Percentiles rank a stretch among this genome's conserved stretches.
Conservation (phyloP, 2,888 invertebrate genomes). For the Nymphalis c-album region DNA sequence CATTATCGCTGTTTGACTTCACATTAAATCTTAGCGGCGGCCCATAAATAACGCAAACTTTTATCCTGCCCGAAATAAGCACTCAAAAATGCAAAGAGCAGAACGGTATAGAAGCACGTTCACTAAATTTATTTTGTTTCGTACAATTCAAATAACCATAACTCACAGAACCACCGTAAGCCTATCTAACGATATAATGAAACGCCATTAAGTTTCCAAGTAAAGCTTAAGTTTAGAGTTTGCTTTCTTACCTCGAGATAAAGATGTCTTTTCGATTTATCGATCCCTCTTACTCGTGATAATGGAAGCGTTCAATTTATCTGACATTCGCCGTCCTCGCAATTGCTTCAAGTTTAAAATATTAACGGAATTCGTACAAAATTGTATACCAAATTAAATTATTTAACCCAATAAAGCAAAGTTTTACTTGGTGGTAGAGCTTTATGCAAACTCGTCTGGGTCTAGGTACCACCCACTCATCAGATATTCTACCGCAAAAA, state of each 20-base stretch:
- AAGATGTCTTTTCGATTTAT: constrained; percentile 78
- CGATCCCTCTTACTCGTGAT: constrained; percentile 57
- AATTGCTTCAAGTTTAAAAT: background rate
- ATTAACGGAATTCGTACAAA: no score
- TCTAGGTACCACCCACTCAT: no score
- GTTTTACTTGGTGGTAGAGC: no score
- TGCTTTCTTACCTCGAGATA: constrained; percentile 69
- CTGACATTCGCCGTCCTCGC: constrained; percentile 2
- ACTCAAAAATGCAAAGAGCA: constrained; percentile 82
- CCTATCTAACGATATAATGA: constrained; percentile 81
- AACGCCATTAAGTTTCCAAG: constrained; percentile 74
- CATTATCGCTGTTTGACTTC: constrained; percentile 81
- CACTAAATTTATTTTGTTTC: constrained; percentile 82
- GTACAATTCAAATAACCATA: constrained; percentile 82
- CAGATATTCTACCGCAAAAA: no score
- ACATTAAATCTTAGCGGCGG: constrained; percentile 79
- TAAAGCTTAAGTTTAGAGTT: constrained; percentile 71
- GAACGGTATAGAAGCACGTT: constrained; percentile 79
- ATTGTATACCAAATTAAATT: no score
- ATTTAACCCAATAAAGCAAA: no score
- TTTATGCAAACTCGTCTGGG: no score
- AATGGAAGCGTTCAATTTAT: constrained; percentile 37
- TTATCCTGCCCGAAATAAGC: constrained; percentile 81
- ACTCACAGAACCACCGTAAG: constrained; percentile 73
- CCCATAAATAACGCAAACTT: constrained; percentile 80